Conservation (phyloP, 2,888 invertebrate species). For the Euclidia mi region DNA sequence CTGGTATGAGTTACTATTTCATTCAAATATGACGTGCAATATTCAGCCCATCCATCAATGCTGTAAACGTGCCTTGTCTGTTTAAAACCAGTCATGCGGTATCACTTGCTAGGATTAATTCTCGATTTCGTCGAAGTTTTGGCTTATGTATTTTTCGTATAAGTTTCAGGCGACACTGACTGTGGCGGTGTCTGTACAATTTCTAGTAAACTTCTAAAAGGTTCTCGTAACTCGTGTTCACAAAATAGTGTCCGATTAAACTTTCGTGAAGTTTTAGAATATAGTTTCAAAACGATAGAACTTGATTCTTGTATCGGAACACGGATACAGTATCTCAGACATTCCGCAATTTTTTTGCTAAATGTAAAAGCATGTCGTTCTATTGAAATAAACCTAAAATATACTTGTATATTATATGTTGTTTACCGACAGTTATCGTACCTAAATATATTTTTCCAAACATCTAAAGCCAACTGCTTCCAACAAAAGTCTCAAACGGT, state of each 20-base stretch:
- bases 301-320: not conserved
- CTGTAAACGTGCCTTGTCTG: slow-evolving; percentile 26
- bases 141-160: slow-evolving; percentile 69
- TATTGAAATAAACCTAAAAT: too few relatives aligned
- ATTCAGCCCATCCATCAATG: too few relatives aligned
- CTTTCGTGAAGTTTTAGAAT: not conserved
- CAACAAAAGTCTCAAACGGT: too few relatives aligned
- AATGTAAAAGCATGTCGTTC: too few relatives aligned
- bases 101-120: too few relatives aligned
- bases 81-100: slow-evolving; percentile 16
- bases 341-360: not conserved
- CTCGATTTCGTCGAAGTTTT: too few relatives aligned
- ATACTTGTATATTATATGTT: too few relatives aligned
- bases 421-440: too few relatives aligned
- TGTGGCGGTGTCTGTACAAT: slow-evolving; percentile 53
- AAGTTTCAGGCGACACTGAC: slow-evolving; percentile 57
- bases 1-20: too few relatives aligned
- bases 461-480: too few relatives aligned
- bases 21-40: too few relatives aligned
- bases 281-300: not conserved
- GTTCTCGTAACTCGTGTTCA: slow-evolving; percentile 18
- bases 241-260: slow-evolving; percentile 2
- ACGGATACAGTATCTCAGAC: not conserved
- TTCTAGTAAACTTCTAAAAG: slow-evolving; percentile 38
- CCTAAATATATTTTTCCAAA: too few relatives aligned